phyloP scores from a whole-genome alignment of 2,888 invertebrate species.

The Crepidodera aurea region DNA sequence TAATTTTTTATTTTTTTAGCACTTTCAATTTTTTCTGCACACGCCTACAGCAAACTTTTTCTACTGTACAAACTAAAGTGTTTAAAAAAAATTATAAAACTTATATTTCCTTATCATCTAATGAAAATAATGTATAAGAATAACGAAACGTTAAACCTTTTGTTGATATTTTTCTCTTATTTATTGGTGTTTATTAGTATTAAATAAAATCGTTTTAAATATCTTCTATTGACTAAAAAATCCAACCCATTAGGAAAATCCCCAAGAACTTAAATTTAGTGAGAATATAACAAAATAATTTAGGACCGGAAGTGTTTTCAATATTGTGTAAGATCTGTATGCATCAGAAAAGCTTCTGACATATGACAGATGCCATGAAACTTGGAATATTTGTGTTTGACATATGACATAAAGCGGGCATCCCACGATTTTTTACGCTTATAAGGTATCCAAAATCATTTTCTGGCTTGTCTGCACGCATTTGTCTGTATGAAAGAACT shows the following conservation, averaged over 20 bases:
- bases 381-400: no score
- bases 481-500: no score
- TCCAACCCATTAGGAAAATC: background rate
- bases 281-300: no score
- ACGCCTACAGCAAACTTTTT: background rate
- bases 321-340: no score
- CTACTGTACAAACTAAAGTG: conserved; percentile 9
- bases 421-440: no score
- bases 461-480: no score
- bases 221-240: background rate
- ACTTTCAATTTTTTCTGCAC: background rate
- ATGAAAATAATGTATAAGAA: conserved; percentile 9
- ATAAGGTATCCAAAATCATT: no score
- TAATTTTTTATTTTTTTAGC: background rate
- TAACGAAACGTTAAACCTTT: conserved; percentile 10
- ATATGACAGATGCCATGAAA: no score
- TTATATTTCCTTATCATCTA: conserved; percentile 28
- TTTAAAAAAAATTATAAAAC: background rate
- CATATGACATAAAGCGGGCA: no score
- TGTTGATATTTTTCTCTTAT: conserved; percentile 23
- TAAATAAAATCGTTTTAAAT: conserved; percentile 8
- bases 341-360: no score
- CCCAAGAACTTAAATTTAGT: no score
- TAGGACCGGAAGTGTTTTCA: no score
- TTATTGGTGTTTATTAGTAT: conserved; percentile 20